A percentile compares a stretch with the other conserved stretches of the same genome.
Evolutionary conservation across 1,140 invertebrate species (phyloP).

Genomic region (Drosophila insularis): DNA sequence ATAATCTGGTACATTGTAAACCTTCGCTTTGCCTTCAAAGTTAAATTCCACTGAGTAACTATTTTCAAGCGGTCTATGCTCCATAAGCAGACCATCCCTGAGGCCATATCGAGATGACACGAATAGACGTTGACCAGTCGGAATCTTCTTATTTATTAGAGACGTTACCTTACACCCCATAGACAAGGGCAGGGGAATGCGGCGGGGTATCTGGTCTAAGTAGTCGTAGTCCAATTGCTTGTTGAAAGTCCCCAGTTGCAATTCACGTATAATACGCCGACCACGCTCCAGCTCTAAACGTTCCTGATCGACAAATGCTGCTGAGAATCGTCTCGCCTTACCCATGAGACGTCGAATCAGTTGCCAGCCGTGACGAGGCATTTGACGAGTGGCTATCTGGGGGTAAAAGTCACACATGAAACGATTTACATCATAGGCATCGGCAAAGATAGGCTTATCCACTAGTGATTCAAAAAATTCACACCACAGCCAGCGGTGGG

Average conservation of each 20-base stretch:
- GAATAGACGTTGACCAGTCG: not conserved
- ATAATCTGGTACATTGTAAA: conserved; percentile 26
- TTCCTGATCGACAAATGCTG: conserved; percentile 44
- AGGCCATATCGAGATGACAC: not conserved
- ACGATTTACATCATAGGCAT: conserved; percentile 32
- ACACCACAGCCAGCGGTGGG: conserved; percentile 54
- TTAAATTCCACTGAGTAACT: conserved; percentile 41
- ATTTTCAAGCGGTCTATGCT: conserved; percentile 20
- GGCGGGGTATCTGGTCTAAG: conserved; percentile 34
- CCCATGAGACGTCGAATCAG: conserved; percentile 44
- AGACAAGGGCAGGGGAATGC: conserved; percentile 33
- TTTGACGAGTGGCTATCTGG: conserved; percentile 11
- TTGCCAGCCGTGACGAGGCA: conserved; percentile 55
- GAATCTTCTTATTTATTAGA: conserved; percentile 4
- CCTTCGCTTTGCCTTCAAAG: not conserved
- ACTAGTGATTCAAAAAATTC: conserved; percentile 54
- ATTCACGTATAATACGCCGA: conserved; percentile 24
- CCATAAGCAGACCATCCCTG: conserved; percentile 28
- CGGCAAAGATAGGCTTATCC: conserved; percentile 33
- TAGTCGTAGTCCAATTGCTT: not conserved
- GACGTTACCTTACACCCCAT: conserved; percentile 33
- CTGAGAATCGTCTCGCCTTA: conserved; percentile 56
- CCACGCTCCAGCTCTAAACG: conserved; percentile 14
- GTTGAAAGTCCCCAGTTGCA: conserved; percentile 33
- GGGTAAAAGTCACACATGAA: conserved; percentile 28